Percentiles rank a stretch among this genome's conserved stretches.
Conservation (phyloP, 35 echinoderm and acorn worm genomes). For the Lytechinus pictus region DNA sequence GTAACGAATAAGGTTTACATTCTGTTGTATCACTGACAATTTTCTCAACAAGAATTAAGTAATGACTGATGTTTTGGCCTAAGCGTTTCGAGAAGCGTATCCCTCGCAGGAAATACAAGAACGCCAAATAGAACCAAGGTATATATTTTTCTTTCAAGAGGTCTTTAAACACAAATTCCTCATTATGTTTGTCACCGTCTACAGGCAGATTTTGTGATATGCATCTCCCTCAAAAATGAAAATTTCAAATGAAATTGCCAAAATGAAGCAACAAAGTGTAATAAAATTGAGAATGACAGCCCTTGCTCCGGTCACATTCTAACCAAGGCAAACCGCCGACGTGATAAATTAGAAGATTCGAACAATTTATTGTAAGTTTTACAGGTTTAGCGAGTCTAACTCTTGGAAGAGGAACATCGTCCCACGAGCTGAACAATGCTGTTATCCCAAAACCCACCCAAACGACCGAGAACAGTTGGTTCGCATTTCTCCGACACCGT, state of each 20-base stretch:
- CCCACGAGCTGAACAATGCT: neutral
- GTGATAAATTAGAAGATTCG: neutral
- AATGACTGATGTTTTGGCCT: too few species aligned
- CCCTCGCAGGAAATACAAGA: too few species aligned
- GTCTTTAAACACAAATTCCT: too few species aligned
- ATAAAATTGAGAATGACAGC: neutral
- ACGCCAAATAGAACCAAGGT: too few species aligned
- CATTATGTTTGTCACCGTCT: too few species aligned
- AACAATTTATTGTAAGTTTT: neutral
- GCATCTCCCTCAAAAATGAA: too few species aligned
- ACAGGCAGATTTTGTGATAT: too few species aligned
- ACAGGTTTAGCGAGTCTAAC: neutral
- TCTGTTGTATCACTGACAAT: too few species aligned
- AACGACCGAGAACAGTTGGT: slow-evolving; percentile 47
- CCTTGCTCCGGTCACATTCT: neutral
- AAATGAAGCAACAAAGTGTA: neutral
- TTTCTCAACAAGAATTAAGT: too few species aligned
- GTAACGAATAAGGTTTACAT: neutral
- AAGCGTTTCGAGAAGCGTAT: too few species aligned
- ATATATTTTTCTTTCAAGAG: too few species aligned
- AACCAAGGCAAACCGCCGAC: neutral
- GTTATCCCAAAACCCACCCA: neutral
- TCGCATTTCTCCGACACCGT: slow-evolving; percentile 41
- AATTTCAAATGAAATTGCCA: neutral
- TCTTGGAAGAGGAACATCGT: neutral